Base-by-base conservation (phyloP, 2,888 invertebrate genomes). In the Phragmatobia fuliginosa region DNA sequence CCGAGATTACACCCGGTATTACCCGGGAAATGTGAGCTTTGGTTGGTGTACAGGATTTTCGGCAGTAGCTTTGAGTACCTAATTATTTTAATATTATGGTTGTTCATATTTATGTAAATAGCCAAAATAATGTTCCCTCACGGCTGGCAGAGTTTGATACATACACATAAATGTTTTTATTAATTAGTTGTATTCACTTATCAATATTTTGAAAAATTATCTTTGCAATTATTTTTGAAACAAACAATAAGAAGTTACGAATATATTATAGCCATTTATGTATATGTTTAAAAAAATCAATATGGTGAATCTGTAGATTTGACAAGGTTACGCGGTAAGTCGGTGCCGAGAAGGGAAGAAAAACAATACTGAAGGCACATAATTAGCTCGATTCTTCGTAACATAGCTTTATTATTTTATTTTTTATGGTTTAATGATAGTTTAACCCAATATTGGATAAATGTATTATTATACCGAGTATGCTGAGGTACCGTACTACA, bases 1-100 rank as follows among this genome's bases (percentile, higher is more conserved):
- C 87, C 87, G 87, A 90, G 92, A 92, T 93, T 92, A 90, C 87
- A 73, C 75, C 79, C 88, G 88, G 87, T 91, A 91, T 91, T 88
- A 88, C 87, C 83, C 88, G 83, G 88, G 89, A 89, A 91, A 91
- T 88, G 84, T 84, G 87, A 90, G 87, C 87, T 86, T 83, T 87
- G 84, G 81, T 81, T 80, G 78, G 64, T 80, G 83, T 85, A 85
- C 84, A 73, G 83, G 83, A 88, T 89, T 87, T 86, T 85, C 83
- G 85, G 75, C 84, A 75, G 83, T 81, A 80, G 78, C 80, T 79
- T 78, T 83, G 82, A 87, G 80, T 83, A 85, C 78, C 81, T 83
- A 84, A 85, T 85, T 85, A 85, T 83, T 84, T 82, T 71, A 74
- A 72, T 80, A 77, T 82, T 79, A 81, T 76, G 67, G 76, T 76